Percentiles rank a stretch among this genome's conserved stretches.
phyloP scores from a whole-genome alignment of 2,888 invertebrate genomes.

The Cylindroiulus punctatus region DNA sequence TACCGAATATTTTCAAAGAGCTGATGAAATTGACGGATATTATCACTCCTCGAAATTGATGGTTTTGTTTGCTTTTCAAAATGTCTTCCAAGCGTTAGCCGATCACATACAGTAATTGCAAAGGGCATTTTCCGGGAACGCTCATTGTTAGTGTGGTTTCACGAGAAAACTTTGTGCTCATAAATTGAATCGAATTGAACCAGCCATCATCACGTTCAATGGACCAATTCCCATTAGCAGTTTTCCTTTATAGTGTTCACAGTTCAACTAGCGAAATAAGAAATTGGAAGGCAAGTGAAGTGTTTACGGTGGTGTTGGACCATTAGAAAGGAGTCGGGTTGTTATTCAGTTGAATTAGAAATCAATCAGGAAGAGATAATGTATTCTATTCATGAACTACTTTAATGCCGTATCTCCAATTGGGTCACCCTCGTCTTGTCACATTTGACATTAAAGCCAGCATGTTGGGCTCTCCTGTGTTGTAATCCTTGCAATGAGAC shows the following conservation, averaged over 20 bases:
- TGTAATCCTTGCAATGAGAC: not conserved
- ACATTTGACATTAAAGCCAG: slow-evolving; percentile 1
- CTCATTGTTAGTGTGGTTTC: not conserved
- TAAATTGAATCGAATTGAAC: not conserved
- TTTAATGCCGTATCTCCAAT: not conserved
- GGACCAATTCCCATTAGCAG: slow-evolving; percentile 27
- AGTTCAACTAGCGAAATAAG: slow-evolving; percentile 4
- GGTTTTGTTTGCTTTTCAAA: not conserved
- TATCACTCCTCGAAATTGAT: not conserved
- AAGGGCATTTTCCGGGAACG: not conserved
- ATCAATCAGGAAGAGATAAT: slow-evolving; percentile 16
- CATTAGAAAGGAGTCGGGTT: not conserved
- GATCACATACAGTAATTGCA: not conserved
- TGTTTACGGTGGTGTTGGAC: not conserved
- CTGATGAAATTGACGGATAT: not conserved
- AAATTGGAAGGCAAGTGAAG: not conserved
- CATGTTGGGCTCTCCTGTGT: not conserved
- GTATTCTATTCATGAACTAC: slow-evolving; percentile 34
- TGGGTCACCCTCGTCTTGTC: slow-evolving; percentile 29
- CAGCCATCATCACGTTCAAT: not conserved
- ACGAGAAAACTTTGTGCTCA: not conserved
- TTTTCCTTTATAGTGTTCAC: not conserved
- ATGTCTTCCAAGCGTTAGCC: not conserved
- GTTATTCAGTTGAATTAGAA: slow-evolving; percentile 1
- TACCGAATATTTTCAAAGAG: not conserved